Conservation (phyloP, 2,113 vertebrate species). For the Cheirogaleus medius region DNA sequence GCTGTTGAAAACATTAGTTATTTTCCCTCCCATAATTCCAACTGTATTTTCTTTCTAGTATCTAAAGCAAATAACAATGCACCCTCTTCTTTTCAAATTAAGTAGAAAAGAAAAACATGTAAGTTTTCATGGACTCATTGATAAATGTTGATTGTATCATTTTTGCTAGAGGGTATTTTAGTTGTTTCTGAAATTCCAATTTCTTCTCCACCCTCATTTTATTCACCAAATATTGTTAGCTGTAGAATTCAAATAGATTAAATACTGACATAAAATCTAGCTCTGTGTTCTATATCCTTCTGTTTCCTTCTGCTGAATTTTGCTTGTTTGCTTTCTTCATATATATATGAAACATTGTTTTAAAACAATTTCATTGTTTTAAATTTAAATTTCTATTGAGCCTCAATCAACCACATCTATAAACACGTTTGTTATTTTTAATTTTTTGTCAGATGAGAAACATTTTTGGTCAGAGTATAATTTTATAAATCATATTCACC, state of each 20-base stretch:
- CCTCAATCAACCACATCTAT: not conserved
- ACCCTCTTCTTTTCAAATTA: not conserved
- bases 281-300: not conserved
- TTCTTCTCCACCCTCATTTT: not conserved
- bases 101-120: not conserved
- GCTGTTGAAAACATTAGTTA: not conserved
- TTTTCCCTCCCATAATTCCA: not conserved
- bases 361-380: too few relatives aligned
- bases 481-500: slow-evolving; percentile 20
- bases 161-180: not conserved
- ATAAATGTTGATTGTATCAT: not conserved
- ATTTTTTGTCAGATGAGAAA: not conserved
- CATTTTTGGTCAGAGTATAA: slow-evolving; percentile 1
- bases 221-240: not conserved
- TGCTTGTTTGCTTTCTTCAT: not conserved
- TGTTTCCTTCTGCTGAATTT: not conserved
- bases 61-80: slow-evolving; percentile 15
- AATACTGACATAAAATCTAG: not conserved
- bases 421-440: not conserved
- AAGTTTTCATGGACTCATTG: not conserved
- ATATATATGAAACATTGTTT: too few relatives aligned
- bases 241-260: slow-evolving; percentile 6
- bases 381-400: not conserved
- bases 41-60: not conserved
- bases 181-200: slow-evolving; percentile 26